Evolutionary conservation across 2,888 invertebrate species (phyloP).

Genomic region (Pterobdella sp.): DNA sequence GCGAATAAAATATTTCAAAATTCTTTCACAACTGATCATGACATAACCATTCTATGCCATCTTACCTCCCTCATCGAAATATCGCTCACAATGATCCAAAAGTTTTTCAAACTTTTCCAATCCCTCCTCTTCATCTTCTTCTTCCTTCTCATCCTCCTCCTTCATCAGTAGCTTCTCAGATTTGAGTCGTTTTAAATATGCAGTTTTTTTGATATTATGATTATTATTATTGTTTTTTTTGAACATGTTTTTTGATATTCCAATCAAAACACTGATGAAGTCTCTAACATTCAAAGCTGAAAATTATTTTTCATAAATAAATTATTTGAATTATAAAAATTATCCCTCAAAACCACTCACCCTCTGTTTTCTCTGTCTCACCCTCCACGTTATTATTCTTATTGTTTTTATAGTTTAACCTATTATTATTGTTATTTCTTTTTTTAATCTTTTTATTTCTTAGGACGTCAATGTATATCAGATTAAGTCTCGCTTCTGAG

Average conservation of each 20-base stretch:
- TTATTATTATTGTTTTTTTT: conserved; percentile 9
- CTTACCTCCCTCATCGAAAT: no score
- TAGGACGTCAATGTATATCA: neutral
- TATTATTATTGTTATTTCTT: neutral
- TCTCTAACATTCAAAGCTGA: neutral
- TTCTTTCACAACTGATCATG: no score
- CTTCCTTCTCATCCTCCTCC: no score
- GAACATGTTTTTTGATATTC: neutral
- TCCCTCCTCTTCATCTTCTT: no score
- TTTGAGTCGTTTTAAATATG: no score
- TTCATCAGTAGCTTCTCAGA: no score
- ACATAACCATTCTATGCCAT: no score
- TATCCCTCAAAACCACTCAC: neutral
- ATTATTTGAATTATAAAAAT: neutral
- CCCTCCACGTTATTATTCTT: neutral
- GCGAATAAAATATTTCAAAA: no score
- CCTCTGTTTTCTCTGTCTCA: neutral
- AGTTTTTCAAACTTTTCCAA: no score
- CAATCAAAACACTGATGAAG: neutral
- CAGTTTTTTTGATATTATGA: neutral
- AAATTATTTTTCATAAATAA: neutral
- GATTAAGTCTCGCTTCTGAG: neutral
- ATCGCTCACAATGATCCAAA: no score
- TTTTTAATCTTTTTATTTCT: neutral
- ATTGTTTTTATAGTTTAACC: neutral